A percentile compares a stretch with the other conserved stretches of the same genome.
Evolutionary conservation across 1,140 invertebrate genomes (phyloP).

Genomic region (Zelostemma sp.): DNA sequence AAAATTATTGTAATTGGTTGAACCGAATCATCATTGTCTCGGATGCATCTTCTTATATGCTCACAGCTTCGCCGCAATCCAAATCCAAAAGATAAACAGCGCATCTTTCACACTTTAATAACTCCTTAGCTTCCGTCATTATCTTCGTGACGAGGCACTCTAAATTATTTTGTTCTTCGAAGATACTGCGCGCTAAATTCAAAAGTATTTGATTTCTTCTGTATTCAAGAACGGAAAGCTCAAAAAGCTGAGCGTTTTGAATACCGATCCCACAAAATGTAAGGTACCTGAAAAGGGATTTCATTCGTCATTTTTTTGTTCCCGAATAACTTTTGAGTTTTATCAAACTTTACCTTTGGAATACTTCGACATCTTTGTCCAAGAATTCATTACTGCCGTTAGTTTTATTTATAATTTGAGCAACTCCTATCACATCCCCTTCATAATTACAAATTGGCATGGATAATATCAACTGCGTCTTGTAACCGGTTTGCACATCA

Average conservation of each 20-base stretch:
- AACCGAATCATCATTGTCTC: background rate
- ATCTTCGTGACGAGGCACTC: slow-evolving; percentile 95
- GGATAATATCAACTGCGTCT: slow-evolving; percentile 90
- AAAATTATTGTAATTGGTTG: slow-evolving; percentile 15
- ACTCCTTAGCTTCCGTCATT: slow-evolving; percentile 93
- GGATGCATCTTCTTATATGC: slow-evolving; percentile 45
- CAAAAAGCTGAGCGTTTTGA: slow-evolving; percentile 96
- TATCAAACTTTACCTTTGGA: slow-evolving; percentile 71
- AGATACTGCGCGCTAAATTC: slow-evolving; percentile 66
- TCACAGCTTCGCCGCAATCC: slow-evolving; percentile 88
- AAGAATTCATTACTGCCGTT: slow-evolving; percentile 89
- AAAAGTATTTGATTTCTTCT: slow-evolving; percentile 86
- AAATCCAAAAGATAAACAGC: slow-evolving; percentile 90
- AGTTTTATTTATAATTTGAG: slow-evolving; percentile 97
- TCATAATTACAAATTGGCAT: slow-evolving; percentile 97
- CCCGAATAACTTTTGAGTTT: background rate
- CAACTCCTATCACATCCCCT: slow-evolving; percentile 95
- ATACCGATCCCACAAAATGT: slow-evolving; percentile 98
- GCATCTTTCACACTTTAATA: slow-evolving; percentile 93
- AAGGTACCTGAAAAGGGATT: slow-evolving; percentile 77
- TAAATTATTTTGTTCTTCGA: slow-evolving; percentile 84
- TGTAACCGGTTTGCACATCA: slow-evolving; percentile 92
- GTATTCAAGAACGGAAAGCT: slow-evolving; percentile 94
- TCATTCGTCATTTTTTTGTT: too few relatives aligned
- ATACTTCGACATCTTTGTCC: slow-evolving; percentile 88